Conservation (phyloP, 2,888 invertebrate species). For the Leptinotarsa haldemani region DNA sequence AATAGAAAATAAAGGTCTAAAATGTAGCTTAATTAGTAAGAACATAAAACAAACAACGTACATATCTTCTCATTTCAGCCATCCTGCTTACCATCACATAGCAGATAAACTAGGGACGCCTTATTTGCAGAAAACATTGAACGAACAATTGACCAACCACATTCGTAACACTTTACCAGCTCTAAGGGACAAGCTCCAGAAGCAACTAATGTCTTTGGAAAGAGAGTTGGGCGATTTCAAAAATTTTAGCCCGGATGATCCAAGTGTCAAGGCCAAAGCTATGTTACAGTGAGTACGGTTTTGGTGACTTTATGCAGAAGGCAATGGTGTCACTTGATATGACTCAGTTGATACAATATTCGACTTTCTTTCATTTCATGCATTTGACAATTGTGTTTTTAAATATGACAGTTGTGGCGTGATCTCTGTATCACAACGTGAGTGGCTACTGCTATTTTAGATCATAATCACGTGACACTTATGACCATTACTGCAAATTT, state of each 20-base stretch:
- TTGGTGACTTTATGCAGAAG: background rate
- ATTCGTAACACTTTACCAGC: slow-evolving; percentile 97
- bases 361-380: too few relatives aligned
- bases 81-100: slow-evolving; percentile 96
- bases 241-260: slow-evolving; percentile 98
- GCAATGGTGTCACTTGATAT: background rate
- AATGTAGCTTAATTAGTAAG: background rate
- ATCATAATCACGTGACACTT: too few relatives aligned
- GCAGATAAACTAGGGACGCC: slow-evolving; percentile 98
- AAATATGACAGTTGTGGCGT: background rate
- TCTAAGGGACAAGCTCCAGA: slow-evolving; percentile 94
- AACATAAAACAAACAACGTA: slow-evolving; percentile 4
- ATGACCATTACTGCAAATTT: too few relatives aligned
- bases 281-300: slow-evolving; percentile 92
- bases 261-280: slow-evolving; percentile 98
- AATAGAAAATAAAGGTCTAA: background rate
- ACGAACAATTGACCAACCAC: slow-evolving; percentile 99
- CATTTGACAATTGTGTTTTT: background rate
- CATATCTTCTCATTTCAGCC: slow-evolving; percentile 66
- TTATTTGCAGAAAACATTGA: slow-evolving; percentile 94
- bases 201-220: slow-evolving; percentile 93
- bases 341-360: too few relatives aligned
- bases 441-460: too few relatives aligned
- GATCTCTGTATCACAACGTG: too few relatives aligned
- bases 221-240: slow-evolving; percentile 99